phyloP scores from a whole-genome alignment of 2,888 invertebrate species.

The Acronicta alni region DNA sequence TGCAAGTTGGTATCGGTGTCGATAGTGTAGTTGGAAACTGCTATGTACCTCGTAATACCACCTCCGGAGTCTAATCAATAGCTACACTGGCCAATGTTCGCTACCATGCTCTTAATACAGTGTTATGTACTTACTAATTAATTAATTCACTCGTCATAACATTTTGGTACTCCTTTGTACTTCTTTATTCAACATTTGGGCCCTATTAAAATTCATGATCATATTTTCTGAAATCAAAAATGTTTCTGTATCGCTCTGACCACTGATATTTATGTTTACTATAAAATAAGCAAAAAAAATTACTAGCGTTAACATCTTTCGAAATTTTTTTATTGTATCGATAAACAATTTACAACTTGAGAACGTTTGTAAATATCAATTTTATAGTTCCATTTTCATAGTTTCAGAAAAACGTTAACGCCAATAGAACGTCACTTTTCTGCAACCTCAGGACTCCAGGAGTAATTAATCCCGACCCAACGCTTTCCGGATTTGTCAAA shows the following conservation, averaged over 20 bases:
- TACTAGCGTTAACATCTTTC: too few species aligned
- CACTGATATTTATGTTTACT: too few species aligned
- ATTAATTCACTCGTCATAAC: slow-evolving; percentile 34
- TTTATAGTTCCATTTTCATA: too few species aligned
- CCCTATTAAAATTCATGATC: neutral
- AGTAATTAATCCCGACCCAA: slow-evolving; percentile 1
- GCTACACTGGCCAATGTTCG: slow-evolving; percentile 48
- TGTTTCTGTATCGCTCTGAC: too few species aligned
- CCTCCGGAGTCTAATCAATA: slow-evolving; percentile 57
- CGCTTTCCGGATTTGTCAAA: neutral
- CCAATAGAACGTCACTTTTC: too few species aligned
- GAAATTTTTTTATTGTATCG: too few species aligned
- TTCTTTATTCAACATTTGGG: neutral
- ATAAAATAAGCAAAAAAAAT: too few species aligned
- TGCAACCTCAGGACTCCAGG: neutral
- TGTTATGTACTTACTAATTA: slow-evolving; percentile 51
- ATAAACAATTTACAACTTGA: too few species aligned
- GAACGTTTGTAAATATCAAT: too few species aligned
- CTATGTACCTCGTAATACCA: slow-evolving; percentile 49
- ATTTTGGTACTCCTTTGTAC: slow-evolving; percentile 9
- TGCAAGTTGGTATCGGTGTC: slow-evolving; percentile 53
- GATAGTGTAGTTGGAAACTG: slow-evolving; percentile 52
- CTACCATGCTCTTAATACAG: slow-evolving; percentile 48
- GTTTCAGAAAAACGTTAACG: too few species aligned
- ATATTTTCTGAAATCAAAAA: too few species aligned